These are phyloP conservation scores for Heteronetta atricapilla DNA, from an alignment of 2,113 vertebrate genomes.

Conservation along the genomic window DNA sequence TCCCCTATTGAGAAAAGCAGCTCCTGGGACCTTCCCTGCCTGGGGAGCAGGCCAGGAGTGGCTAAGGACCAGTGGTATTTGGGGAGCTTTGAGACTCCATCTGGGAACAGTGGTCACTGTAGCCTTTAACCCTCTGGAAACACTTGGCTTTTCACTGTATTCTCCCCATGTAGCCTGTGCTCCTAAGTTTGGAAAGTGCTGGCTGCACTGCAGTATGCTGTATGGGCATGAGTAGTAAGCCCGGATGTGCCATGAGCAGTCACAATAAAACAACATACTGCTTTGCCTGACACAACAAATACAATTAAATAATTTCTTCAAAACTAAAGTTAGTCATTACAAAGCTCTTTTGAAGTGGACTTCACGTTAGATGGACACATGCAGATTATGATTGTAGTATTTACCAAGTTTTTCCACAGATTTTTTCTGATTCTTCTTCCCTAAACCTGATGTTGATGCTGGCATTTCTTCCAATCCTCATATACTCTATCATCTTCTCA, in stretches of 20 bases:
- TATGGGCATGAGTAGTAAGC: accelerated
- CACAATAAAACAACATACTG: background rate
- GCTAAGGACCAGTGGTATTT: background rate
- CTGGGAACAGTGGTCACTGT: background rate
- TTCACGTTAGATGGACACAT: background rate
- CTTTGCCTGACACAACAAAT: background rate
- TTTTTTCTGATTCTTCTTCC: background rate
- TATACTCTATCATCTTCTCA: background rate
- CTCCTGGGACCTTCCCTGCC: background rate
- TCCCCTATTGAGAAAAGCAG: background rate
- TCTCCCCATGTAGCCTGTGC: background rate
- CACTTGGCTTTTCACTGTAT: background rate
- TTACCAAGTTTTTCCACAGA: background rate
- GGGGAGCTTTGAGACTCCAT: background rate
- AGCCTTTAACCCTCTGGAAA: background rate
- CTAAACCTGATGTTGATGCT: background rate
- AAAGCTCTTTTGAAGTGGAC: background rate
- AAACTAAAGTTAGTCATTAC: background rate
- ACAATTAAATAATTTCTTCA: background rate
- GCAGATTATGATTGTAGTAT: background rate
- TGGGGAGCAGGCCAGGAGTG: background rate
- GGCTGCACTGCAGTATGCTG: background rate
- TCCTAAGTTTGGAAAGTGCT: background rate
- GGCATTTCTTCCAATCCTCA: background rate
- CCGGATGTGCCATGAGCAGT: background rate